Percentiles rank a stretch among this genome's conserved stretches.
These are phyloP conservation scores for Nycticryphes semicollaris DNA, from an alignment of 2,113 vertebrate genomes.

Conservation along the genomic window DNA sequence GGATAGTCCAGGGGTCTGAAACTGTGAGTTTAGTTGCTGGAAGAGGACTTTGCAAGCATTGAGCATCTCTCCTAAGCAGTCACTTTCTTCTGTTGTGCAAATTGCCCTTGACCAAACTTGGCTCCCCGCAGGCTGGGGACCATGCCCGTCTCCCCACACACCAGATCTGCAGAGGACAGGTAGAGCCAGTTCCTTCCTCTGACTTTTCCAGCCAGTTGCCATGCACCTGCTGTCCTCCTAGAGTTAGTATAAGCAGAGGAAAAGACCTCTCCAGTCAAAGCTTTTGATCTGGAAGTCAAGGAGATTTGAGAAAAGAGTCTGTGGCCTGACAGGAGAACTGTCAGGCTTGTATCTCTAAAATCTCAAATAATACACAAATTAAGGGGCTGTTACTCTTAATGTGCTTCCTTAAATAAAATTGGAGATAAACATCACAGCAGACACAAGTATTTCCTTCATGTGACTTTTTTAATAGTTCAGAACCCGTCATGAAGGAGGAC, in stretches of 20 bases:
- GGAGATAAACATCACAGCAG: not conserved
- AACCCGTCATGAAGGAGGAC: not conserved
- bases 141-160: accelerated
- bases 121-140: not conserved
- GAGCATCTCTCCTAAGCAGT: not conserved
- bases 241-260: not conserved
- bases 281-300: not conserved
- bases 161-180: not conserved
- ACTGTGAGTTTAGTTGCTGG: not conserved
- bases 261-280: not conserved
- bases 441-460: not conserved
- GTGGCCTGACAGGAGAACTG: not conserved
- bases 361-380: not conserved
- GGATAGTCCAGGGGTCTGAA: not conserved
- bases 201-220: not conserved
- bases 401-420: not conserved
- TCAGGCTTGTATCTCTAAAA: not conserved
- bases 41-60: not conserved
- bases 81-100: not conserved
- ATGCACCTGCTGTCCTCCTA: not conserved
- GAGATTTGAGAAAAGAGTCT: not conserved
- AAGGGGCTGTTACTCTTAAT: not conserved
- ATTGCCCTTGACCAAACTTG: not conserved
- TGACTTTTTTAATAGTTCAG: not conserved
- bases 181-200: not conserved